Conservation (phyloP, 1,140 invertebrate genomes). For the Asobara japonica region DNA sequence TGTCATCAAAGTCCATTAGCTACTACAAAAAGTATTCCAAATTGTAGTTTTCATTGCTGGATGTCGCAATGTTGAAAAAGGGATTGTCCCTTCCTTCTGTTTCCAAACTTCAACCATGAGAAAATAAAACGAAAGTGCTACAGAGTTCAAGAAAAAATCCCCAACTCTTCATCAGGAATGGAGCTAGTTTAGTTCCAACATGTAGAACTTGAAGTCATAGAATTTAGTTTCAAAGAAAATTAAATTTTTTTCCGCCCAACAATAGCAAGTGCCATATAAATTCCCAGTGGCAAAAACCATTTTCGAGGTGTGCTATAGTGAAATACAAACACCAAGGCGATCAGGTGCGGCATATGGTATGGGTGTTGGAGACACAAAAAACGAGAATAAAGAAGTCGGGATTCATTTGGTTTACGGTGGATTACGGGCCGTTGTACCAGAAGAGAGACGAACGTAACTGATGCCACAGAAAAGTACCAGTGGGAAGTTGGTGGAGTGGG, state of each 20-base stretch:
- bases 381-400: background rate
- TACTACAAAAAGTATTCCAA: too few relatives aligned
- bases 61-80: too few relatives aligned
- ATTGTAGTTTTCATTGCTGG: too few relatives aligned
- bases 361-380: constrained; percentile 8
- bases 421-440: constrained; percentile 1
- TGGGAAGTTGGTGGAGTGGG: background rate
- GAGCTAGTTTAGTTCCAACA: too few relatives aligned
- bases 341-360: constrained; percentile 8
- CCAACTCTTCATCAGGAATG: background rate
- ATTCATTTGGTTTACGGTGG: constrained; percentile 13
- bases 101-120: too few relatives aligned
- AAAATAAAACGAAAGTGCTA: too few relatives aligned
- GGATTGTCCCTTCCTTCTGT: too few relatives aligned
- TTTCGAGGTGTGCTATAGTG: background rate
- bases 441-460: background rate
- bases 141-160: too few relatives aligned
- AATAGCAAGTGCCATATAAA: background rate
- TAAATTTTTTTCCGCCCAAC: background rate
- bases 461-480: background rate
- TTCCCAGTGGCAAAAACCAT: background rate
- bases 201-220: too few relatives aligned
- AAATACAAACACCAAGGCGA: background rate
- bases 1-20: too few relatives aligned
- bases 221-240: background rate